Conservation (phyloP, 2,113 vertebrate genomes). For the Motacilla alba region DNA sequence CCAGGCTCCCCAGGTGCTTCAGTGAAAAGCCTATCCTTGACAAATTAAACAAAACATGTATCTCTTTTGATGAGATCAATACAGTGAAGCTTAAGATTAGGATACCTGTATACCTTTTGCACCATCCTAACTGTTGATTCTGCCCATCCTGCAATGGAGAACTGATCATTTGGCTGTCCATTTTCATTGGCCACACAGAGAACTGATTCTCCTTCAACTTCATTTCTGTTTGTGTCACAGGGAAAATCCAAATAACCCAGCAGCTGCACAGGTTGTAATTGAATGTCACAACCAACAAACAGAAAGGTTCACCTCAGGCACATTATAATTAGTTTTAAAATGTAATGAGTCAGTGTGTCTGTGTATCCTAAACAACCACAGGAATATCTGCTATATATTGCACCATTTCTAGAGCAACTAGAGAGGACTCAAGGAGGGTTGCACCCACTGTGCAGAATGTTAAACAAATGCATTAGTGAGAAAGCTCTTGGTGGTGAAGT, state of each 20-base stretch:
- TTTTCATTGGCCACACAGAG: background rate
- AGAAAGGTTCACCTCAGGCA: background rate
- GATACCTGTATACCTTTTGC: background rate
- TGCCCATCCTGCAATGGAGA: accelerated
- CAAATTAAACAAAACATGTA: background rate
- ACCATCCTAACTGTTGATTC: background rate
- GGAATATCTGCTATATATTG: background rate
- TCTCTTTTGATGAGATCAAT: background rate
- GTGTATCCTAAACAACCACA: background rate
- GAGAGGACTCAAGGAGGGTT: background rate
- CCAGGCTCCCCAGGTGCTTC: background rate
- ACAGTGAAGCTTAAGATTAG: background rate
- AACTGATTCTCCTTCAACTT: background rate
- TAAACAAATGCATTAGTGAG: background rate
- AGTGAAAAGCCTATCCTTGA: background rate
- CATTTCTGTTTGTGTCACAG: background rate
- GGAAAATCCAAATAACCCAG: background rate
- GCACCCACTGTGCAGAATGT: background rate
- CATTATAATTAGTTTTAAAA: background rate
- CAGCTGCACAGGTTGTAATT: background rate
- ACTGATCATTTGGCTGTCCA: background rate
- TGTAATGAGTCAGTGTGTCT: background rate
- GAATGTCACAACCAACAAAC: background rate
- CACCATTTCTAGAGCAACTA: background rate
- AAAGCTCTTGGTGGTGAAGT: background rate